Base-by-base conservation (phyloP, 2,797 vertebrate species). In the Parambassis ranga region DNA sequence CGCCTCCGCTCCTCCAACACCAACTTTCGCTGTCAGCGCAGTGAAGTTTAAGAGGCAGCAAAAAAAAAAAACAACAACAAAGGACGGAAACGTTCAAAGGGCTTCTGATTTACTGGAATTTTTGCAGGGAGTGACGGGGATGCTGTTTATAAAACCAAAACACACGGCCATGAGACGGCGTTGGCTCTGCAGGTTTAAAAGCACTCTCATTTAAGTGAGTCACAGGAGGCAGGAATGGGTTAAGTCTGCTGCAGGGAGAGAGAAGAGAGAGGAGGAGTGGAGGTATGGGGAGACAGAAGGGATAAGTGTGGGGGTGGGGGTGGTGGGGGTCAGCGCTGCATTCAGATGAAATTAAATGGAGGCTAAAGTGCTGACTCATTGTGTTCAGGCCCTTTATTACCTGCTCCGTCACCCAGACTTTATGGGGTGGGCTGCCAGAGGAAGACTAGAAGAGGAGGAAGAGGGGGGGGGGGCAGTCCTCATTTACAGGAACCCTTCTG, bases 311-410 rank as follows among this genome's bases (percentile, higher is more conserved):
- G 49, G 26, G 67, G 56, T 32, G 38, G 28, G n/a, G 36, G n/a
- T n/a, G n/a, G n/a, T n/a, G 41, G 39, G 68, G 50, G 59, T 65
- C 52, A 59, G 68, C 38, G 31, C 67, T 71, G 84, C 75, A 88
- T 88, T 89, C 80, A 81, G 81, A 83, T 87, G 58, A 90, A 89
- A 91, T 92, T 89, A 91, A 91, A 91, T 88, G 83, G 82, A 90
- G 77, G 76, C 84, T 87, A 88, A 90, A 91, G 82, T 89, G 92
- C 91, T 93, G 92, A 93, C 80, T 93, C 92, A 92, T 83, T 83
- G 81, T 77, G 58, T 86, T 87, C 79, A 64, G 59, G 72, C 60
- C 71, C 82, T 90, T 90, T 90, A 91, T 92, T 91, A 91, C 87
- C 79, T 85, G 87, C 85, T 82, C 89, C 69, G 88, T 89, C 89